Evolutionary conservation across 2,797 vertebrate species (phyloP).

Genomic region (Vultur gryphus): DNA sequence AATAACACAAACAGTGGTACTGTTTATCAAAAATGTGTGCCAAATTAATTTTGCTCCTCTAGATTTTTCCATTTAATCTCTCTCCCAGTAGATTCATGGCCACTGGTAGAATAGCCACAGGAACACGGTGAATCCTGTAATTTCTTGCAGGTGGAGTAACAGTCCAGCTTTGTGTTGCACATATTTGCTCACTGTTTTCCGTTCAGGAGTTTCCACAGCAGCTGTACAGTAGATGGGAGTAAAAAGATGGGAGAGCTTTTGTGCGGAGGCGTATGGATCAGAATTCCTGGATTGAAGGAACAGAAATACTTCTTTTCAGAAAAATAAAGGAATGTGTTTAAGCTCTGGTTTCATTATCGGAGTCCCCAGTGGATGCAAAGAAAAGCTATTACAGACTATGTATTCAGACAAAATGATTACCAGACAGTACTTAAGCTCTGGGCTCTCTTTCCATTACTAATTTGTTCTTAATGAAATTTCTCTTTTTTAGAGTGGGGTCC

Average conservation of each 20-base stretch:
- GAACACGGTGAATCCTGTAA: neutral
- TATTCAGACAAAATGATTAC: conserved; percentile 15
- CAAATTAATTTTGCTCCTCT: neutral
- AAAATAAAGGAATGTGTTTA: conserved; percentile 1
- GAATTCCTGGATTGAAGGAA: neutral
- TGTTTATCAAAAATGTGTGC: neutral
- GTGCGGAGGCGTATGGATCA: neutral
- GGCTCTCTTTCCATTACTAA: neutral
- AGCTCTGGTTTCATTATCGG: conserved; percentile 3
- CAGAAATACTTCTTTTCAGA: neutral
- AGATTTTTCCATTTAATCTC: neutral
- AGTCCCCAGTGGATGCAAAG: conserved; percentile 5
- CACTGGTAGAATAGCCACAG: neutral
- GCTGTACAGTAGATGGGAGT: neutral
- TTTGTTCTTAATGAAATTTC: conserved; percentile 20
- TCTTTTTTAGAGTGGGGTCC: neutral
- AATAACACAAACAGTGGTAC: neutral
- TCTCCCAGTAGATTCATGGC: neutral
- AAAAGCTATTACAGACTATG: neutral
- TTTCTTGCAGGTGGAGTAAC: neutral
- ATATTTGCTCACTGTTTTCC: neutral
- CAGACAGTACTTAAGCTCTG: neutral
- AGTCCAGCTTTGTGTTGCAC: neutral
- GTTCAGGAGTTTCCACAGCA: neutral
- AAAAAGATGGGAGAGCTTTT: neutral